These are phyloP conservation scores for Pterocles burchelli DNA, from an alignment of 2,113 vertebrate genomes.

Conservation along the genomic window DNA sequence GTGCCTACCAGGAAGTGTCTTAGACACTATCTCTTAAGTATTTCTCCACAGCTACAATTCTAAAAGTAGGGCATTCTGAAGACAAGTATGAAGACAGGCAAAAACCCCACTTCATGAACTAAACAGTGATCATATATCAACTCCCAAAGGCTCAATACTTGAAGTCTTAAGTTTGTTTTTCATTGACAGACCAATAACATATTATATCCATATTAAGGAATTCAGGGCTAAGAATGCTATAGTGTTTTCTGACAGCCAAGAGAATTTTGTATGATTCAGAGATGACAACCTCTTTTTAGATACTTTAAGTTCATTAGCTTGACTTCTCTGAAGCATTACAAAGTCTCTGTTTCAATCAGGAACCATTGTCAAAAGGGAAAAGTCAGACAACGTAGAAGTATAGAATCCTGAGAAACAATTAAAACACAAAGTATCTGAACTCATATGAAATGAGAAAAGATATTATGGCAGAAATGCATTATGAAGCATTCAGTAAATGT, in stretches of 20 bases:
- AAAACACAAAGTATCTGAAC: neutral
- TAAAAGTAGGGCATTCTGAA: neutral
- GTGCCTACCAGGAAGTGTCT: neutral
- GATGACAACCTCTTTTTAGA: neutral
- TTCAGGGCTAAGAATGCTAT: neutral
- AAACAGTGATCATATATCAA: neutral
- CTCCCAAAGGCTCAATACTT: neutral
- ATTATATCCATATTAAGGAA: neutral
- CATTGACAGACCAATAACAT: neutral
- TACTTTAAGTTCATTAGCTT: neutral
- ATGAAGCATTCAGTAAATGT: neutral
- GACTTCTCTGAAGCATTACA: neutral
- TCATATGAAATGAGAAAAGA: neutral
- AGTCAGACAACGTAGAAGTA: neutral
- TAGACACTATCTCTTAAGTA: neutral
- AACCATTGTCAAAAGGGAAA: neutral
- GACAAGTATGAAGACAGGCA: neutral
- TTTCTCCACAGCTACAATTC: neutral
- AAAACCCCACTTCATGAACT: fast-evolving
- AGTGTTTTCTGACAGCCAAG: neutral
- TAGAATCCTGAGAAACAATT: neutral
- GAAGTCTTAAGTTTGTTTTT: neutral
- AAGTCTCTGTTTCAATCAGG: neutral
- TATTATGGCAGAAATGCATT: neutral
- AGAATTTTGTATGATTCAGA: neutral